phyloP scores from a whole-genome alignment of 2,797 vertebrate species.

The Galagoides demidoff region DNA sequence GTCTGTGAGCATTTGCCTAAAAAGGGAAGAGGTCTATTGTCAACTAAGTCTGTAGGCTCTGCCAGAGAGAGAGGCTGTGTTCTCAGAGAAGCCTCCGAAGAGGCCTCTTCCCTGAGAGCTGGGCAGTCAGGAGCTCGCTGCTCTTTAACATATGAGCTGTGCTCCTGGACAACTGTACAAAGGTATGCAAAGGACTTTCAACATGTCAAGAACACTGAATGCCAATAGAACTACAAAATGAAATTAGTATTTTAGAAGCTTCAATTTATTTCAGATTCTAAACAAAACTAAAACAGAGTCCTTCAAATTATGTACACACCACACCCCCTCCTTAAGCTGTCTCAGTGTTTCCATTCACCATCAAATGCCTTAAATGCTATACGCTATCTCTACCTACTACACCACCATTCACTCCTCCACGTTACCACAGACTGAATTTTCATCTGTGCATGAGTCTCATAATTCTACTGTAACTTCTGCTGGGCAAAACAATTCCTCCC shows the following conservation, averaged over 20 bases:
- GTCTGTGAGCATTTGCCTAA: neutral
- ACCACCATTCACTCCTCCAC: neutral
- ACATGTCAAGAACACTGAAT: neutral
- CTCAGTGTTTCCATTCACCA: neutral
- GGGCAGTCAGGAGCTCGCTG: neutral
- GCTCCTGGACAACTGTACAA: neutral
- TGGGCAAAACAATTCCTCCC: neutral
- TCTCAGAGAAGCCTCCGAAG: neutral
- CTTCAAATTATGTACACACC: neutral
- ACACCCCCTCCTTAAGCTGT: neutral
- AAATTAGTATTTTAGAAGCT: neutral
- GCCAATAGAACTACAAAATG: neutral
- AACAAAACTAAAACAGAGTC: neutral
- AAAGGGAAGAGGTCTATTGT: slow-evolving; percentile 52
- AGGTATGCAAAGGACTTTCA: neutral
- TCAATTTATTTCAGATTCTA: slow-evolving; percentile 13
- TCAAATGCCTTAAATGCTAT: neutral
- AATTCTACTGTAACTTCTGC: neutral
- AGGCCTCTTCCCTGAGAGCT: neutral
- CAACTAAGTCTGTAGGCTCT: slow-evolving; percentile 36
- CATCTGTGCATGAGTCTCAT: neutral
- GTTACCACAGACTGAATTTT: neutral
- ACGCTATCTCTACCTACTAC: neutral
- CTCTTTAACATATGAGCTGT: neutral
- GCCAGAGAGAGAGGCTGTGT: neutral